Evolutionary conservation across 2,113 vertebrate genomes (phyloP), one percentile per base, ranked within the genome.

Genomic region (Atlantisia rogersi): DNA sequence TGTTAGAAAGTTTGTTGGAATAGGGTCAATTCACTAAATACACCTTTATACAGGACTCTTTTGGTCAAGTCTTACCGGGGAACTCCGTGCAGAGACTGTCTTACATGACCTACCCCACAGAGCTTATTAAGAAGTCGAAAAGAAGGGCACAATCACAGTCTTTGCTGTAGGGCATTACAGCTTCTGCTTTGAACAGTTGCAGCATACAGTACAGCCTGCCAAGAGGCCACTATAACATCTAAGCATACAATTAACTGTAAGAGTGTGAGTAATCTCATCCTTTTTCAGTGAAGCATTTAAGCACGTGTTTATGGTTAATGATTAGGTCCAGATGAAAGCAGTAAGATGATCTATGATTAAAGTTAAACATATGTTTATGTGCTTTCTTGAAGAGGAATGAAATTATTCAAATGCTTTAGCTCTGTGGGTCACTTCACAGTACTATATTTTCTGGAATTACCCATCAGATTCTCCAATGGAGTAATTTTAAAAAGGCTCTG

Each of bases 311-410:
- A 64, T 81, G 64, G 86, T 81, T 92, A 86, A 94, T 92, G 80
- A 76, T 86, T 82, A 44, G 4, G 12, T 68, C 89, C 92, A 91
- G 62, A 95, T 92, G 83, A 97, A 96, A 78, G 88, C 88, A 63
- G 59, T 44, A 32, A 77, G 76, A 68, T 63, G 80, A 37, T 94
- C 86, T 86, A 6, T 92, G 88, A 92, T 96, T 96, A 59, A 88
- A 94, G 87, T 94, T 94, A 96, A 94, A 92, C 71, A 81, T 82
- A 46, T 92, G 90, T 93, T 97, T 92, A 14, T 67, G 7, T 83
- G 55, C 46, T 67, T 92, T 88, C 76, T 88, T 88, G 82, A 90
- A 94, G 88, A 92, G 95, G 76, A 90, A 63, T 56, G 20, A 81
- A 93, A 92, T 92, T 86, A 83, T 17, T 86, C 56, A 42, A 92